Base-by-base conservation (phyloP, 2,888 invertebrate species). In the Netelia virgata region DNA sequence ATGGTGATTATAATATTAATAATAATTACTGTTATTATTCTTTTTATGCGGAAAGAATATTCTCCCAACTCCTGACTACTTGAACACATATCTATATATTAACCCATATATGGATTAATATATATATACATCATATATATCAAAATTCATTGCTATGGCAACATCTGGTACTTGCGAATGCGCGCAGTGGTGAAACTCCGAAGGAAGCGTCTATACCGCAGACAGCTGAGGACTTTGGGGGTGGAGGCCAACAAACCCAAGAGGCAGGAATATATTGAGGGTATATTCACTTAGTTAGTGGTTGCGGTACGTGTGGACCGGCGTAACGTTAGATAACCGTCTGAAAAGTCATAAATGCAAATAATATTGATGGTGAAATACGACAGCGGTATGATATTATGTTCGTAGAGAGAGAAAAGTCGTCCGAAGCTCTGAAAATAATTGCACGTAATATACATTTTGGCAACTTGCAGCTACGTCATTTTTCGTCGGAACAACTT, bases 141-240 rank as follows among this genome's bases (percentile, higher is more conserved):
- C 57, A 68, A 83, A 83, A 83, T 83, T 83, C 78, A 83, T 83
- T 79, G 78, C 83, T 50, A 59, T 63, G 74, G 74, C 63, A 83
- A 83, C 83, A 83, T 83, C 83, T 83, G 83, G 23, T 69, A 55
- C 74, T 28, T 73, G 68, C 55, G 10, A 59, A 14, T 41, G 77
- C 59, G 41, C 36, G 8, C 63, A 18, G 57, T 43, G 64, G 53
- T n/a, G 50, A 68, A 68, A 66, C 64, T 73, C 59, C 55, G 63
- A 28, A n/a, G 63, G 73, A 68, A 50, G 9, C 68, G 55, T 23
- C 20, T 28, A 66, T 76, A 76, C 50, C 57, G 55, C 20, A 18
- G 72, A 10, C 18, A 16, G 66, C 43, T 55, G 59, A 74, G 61
- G 47, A 69, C 59, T 36, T 43, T 64, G 68, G 74, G 64, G 3